Percentiles rank a stretch among this genome's conserved stretches.
Conservation (phyloP, 1,140 invertebrate genomes). For the Probaryconus sp. region DNA sequence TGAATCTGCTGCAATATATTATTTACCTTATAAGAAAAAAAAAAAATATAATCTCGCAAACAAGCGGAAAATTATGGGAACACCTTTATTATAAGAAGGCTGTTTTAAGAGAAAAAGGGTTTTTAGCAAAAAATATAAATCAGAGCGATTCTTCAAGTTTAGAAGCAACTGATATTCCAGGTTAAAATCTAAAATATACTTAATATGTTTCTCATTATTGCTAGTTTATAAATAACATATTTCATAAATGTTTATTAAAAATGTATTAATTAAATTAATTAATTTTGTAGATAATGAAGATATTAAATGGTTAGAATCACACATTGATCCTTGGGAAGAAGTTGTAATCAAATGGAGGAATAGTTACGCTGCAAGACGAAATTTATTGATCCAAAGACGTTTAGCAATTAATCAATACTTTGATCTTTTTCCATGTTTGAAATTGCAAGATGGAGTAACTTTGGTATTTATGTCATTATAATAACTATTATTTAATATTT, state of each 20-base stretch:
- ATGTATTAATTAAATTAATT: not conserved
- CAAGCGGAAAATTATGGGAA: slow-evolving; percentile 2
- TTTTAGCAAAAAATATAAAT: not conserved
- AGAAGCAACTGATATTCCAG: not conserved
- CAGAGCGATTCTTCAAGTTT: not conserved
- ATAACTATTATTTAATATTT: not conserved
- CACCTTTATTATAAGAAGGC: not conserved
- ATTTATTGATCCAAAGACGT: not conserved
- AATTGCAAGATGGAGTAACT: slow-evolving; percentile 6
- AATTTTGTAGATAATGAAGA: not conserved
- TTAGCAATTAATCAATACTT: slow-evolving; percentile 6
- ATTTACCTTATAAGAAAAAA: not conserved
- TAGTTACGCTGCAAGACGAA: slow-evolving; percentile 9
- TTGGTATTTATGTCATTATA: slow-evolving; percentile 1
- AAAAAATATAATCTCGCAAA: not conserved
- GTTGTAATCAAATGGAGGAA: slow-evolving; percentile 8
- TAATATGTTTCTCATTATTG: no score
- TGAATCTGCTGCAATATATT: not conserved
- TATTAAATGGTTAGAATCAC: no score
- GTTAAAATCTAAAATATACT: no score
- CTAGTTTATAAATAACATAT: no score
- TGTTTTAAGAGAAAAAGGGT: not conserved
- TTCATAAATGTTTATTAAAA: not conserved
- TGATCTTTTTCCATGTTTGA: slow-evolving; percentile 13
- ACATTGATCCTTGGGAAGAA: slow-evolving; percentile 13